A percentile compares a stretch with the other conserved stretches of the same genome.
phyloP scores from a whole-genome alignment of 1,140 invertebrate genomes.

The Megathymus violae region DNA sequence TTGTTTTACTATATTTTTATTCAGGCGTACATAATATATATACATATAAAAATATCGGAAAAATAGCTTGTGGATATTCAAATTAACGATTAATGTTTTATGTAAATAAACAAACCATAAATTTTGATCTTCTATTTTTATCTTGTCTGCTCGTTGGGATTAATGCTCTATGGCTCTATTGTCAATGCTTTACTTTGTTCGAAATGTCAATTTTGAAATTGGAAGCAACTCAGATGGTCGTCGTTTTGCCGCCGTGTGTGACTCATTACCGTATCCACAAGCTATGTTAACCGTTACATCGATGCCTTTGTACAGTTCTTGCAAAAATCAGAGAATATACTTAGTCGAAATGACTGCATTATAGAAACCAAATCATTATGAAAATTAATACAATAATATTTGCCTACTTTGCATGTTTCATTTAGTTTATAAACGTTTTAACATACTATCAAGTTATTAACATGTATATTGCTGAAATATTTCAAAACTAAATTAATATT shows the following conservation, averaged over 20 bases:
- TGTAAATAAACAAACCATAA: background rate
- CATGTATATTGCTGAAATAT: constrained; percentile 81
- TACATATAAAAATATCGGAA: too few relatives aligned
- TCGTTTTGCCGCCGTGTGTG: constrained; percentile 1
- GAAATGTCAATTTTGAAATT: constrained; percentile 2
- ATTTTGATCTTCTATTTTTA: background rate
- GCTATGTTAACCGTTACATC: constrained; percentile 2
- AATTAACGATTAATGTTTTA: too few relatives aligned
- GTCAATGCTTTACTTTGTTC: too few relatives aligned
- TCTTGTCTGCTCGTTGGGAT: too few relatives aligned
- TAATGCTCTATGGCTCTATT: too few relatives aligned
- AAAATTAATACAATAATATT: constrained; percentile 81
- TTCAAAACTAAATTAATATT: constrained; percentile 83
- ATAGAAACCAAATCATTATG: constrained; percentile 58
- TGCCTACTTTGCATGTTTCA: constrained; percentile 79
- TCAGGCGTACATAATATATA: constrained; percentile 32
- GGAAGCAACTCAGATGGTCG: background rate
- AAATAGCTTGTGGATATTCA: constrained; percentile 19
- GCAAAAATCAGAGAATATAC: constrained; percentile 50
- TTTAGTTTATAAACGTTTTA: constrained; percentile 76
- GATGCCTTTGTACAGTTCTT: constrained; percentile 41
- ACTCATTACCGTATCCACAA: constrained; percentile 4
- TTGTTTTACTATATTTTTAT: constrained; percentile 45
- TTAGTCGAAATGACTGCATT: constrained; percentile 64
- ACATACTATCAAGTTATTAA: constrained; percentile 76